Evolutionary conservation across 2,888 invertebrate genomes (phyloP).

Genomic region (Gonocerus acuteangulatus): DNA sequence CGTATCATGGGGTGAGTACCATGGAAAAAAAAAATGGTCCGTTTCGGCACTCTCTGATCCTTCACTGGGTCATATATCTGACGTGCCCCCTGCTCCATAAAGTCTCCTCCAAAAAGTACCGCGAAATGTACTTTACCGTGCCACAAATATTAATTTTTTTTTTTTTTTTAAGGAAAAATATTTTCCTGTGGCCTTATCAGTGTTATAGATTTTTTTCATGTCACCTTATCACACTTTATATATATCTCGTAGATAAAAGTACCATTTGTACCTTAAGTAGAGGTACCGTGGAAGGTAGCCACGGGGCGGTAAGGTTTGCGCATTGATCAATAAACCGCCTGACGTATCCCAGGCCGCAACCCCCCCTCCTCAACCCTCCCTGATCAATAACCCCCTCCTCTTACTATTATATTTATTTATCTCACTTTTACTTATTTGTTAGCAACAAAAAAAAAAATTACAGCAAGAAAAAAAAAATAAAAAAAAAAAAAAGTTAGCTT

Average conservation of each 20-base stretch:
- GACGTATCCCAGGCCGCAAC: conserved; percentile 22
- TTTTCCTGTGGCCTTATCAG: not conserved
- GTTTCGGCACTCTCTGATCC: no score
- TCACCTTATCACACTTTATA: not conserved
- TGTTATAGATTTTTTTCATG: not conserved
- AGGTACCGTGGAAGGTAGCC: conserved; percentile 5
- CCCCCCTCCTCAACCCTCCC: conserved; percentile 6
- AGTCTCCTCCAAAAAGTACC: no score
- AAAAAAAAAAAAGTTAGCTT: no score
- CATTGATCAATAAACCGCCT: conserved; percentile 21
- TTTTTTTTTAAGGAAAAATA: not conserved
- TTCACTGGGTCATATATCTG: no score
- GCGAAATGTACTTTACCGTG: no score
- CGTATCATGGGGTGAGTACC: conserved; percentile 85
- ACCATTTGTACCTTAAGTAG: no score
- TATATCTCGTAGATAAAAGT: not conserved
- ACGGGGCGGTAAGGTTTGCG: conserved; percentile 23
- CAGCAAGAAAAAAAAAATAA: no score
- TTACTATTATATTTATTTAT: conserved; percentile 15
- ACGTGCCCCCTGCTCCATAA: no score
- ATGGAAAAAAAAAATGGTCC: not conserved
- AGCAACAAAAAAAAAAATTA: no score
- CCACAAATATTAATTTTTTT: not conserved
- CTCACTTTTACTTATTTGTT: not conserved
- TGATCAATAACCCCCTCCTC: conserved; percentile 9